Conservation (phyloP, 2,888 invertebrate species). For the Euplagia quadripunctaria region DNA sequence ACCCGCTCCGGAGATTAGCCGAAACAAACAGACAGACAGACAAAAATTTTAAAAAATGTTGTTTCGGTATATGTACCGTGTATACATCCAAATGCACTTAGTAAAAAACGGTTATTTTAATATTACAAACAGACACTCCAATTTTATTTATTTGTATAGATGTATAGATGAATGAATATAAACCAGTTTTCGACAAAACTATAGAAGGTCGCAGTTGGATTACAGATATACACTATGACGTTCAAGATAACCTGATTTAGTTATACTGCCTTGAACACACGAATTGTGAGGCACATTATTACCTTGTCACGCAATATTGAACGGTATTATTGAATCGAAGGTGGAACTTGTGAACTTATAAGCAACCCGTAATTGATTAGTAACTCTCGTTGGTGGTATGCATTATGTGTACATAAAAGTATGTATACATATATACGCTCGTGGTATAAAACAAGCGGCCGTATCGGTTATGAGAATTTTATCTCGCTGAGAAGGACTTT, state of each 20-base stretch:
- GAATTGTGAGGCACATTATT: slow-evolving; percentile 7
- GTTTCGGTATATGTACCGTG: no score
- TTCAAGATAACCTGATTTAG: slow-evolving; percentile 15
- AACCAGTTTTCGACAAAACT: slow-evolving; percentile 14
- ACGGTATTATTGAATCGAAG: slow-evolving; percentile 8
- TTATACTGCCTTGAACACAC: slow-evolving; percentile 14
- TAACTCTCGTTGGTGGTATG: not conserved
- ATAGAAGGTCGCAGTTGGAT: slow-evolving; percentile 14
- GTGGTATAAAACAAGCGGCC: not conserved
- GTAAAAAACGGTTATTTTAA: no score
- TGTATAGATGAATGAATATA: not conserved
- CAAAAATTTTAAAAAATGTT: no score
- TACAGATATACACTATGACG: slow-evolving; percentile 12
- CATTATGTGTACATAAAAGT: not conserved
- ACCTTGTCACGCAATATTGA: slow-evolving; percentile 12
- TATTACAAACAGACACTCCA: no score
- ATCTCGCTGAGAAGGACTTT: not conserved
- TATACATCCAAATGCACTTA: no score
- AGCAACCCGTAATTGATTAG: slow-evolving; percentile 1
- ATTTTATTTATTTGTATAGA: no score
- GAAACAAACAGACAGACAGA: no score
- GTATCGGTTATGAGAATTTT: not conserved
- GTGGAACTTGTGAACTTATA: slow-evolving; percentile 1
- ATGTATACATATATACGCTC: not conserved
- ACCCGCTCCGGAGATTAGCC: no score